These are phyloP conservation scores for Pissodes strobi DNA, from an alignment of 1,140 invertebrate genomes.

Conservation along the genomic window DNA sequence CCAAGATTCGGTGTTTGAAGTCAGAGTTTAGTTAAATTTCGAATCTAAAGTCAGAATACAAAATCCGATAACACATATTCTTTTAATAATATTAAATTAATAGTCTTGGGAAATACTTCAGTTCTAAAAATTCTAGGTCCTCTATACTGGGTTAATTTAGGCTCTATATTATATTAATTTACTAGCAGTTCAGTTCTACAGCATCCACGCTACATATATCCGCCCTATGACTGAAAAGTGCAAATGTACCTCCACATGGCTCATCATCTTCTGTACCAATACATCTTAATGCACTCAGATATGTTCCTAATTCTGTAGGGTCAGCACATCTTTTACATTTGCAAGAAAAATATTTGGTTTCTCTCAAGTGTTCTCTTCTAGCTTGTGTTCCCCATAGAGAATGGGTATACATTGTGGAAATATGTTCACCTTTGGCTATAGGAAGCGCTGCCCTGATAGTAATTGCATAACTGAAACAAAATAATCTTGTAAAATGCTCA, in stretches of 20 bases:
- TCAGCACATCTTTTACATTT: slow-evolving; percentile 74
- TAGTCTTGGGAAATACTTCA: too few relatives aligned
- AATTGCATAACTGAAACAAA: slow-evolving; percentile 60
- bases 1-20: too few relatives aligned
- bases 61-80: too few relatives aligned
- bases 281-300: slow-evolving; percentile 75
- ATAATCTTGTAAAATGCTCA: neutral
- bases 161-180: too few relatives aligned
- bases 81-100: too few relatives aligned
- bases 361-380: slow-evolving; percentile 74
- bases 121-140: too few relatives aligned
- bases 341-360: slow-evolving; percentile 82
- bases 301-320: slow-evolving; percentile 76
- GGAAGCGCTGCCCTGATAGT: slow-evolving; percentile 67
- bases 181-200: too few relatives aligned
- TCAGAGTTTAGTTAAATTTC: too few relatives aligned
- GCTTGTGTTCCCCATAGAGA: slow-evolving; percentile 81
- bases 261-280: slow-evolving; percentile 57
- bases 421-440: slow-evolving; percentile 71
- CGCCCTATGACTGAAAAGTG: too few relatives aligned
- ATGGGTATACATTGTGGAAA: slow-evolving; percentile 84
- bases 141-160: too few relatives aligned
- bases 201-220: too few relatives aligned
- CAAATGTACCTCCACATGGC: slow-evolving; percentile 39
- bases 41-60: too few relatives aligned